Evolutionary conservation across 2,888 invertebrate genomes (phyloP).

Genomic region (Deilephila elpenor): DNA sequence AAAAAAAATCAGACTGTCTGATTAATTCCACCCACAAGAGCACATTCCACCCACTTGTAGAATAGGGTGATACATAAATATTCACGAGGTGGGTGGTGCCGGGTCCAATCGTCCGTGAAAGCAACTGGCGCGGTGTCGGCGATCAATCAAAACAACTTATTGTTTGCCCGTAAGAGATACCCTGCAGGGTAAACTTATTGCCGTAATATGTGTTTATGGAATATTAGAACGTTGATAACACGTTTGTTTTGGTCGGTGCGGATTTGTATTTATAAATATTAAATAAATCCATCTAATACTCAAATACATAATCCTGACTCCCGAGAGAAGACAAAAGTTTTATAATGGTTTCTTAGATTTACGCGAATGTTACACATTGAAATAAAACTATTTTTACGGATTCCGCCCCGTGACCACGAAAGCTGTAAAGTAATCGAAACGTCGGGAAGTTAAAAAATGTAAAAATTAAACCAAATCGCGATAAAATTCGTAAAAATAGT

Average conservation of each 20-base stretch:
- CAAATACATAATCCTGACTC: too few relatives aligned
- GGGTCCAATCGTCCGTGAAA: conserved; percentile 36
- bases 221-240: conserved; percentile 65
- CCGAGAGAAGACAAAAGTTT: too few relatives aligned
- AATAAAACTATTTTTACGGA: too few relatives aligned
- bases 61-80: conserved; percentile 13
- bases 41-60: conserved; percentile 14
- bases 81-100: conserved; percentile 17
- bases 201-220: conserved; percentile 58
- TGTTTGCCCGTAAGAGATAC: conserved; percentile 64
- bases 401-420: too few relatives aligned
- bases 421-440: too few relatives aligned
- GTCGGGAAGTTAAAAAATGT: too few relatives aligned
- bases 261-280: too few relatives aligned
- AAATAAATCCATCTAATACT: too few relatives aligned
- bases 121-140: conserved; percentile 54
- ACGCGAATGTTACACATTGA: too few relatives aligned
- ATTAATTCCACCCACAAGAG: conserved; percentile 6
- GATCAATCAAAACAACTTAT: conserved; percentile 69
- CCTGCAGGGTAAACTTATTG: conserved; percentile 63
- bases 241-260: not conserved
- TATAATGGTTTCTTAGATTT: too few relatives aligned
- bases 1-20: not conserved
- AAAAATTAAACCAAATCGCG: too few relatives aligned
- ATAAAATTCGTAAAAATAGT: too few relatives aligned